These are phyloP conservation scores for Lasioglossum leucozonium DNA, from an alignment of 2,888 invertebrate species.

Conservation along the genomic window DNA sequence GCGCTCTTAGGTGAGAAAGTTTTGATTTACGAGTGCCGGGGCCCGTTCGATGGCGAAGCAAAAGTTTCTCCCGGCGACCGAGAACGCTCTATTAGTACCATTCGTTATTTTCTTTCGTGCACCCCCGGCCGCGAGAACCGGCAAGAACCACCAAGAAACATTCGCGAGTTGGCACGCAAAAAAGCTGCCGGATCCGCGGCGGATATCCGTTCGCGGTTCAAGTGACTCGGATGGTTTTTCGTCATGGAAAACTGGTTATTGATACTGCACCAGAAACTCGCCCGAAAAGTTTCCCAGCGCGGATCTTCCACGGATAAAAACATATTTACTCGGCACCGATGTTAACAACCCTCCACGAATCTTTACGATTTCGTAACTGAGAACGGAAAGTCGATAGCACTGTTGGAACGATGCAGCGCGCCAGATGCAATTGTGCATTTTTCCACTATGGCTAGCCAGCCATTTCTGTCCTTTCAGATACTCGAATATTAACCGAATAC, in stretches of 20 bases:
- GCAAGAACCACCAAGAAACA: slow-evolving; percentile 61
- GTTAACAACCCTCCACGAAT: slow-evolving; percentile 72
- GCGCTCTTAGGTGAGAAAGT: slow-evolving; percentile 72
- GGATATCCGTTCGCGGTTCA: slow-evolving; percentile 73
- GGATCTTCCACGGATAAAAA: slow-evolving; percentile 71
- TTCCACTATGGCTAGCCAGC: background rate
- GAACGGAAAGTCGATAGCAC: background rate
- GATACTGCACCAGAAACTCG: slow-evolving; percentile 70
- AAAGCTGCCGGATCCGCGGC: slow-evolving; percentile 54
- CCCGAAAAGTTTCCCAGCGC: slow-evolving; percentile 55
- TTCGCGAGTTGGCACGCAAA: slow-evolving; percentile 56
- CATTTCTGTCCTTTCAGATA: background rate
- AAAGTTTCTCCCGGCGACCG: slow-evolving; percentile 70
- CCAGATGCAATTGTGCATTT: background rate
- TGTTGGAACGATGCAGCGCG: background rate
- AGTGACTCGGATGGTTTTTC: slow-evolving; percentile 71
- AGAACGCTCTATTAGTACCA: slow-evolving; percentile 76
- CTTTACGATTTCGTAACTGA: background rate
- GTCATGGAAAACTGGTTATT: slow-evolving; percentile 73
- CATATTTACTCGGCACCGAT: slow-evolving; percentile 76
- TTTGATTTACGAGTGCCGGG: slow-evolving; percentile 70
- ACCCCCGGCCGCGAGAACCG: slow-evolving; percentile 13
- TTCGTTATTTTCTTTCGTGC: slow-evolving; percentile 74
- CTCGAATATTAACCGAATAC: background rate
- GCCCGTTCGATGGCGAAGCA: slow-evolving; percentile 61